Evolutionary conservation across 1,140 invertebrate genomes (phyloP), one percentile per base, ranked within the genome.

Genomic region (Drosophila guanche): DNA sequence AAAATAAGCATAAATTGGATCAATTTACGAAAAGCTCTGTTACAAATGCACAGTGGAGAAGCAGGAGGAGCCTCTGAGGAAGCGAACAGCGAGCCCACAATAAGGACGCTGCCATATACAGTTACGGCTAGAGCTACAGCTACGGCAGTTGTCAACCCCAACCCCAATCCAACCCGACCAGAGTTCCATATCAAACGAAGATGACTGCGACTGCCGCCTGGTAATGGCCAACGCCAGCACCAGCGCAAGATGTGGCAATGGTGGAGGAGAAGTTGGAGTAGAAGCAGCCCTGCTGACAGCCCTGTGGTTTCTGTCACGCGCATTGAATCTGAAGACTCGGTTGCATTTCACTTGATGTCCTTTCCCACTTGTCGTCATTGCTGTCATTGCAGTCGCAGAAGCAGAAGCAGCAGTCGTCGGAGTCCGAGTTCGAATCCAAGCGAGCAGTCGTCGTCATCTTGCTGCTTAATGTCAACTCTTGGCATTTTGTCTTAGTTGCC

Each of bases 1-100:
- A 80, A 86, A 86, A 86, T 86, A 85, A 85, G 81, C 81, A 85
- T 86, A 85, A 85, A 85, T 85, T 85, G 81, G 81, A 86, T 85
- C 81, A 86, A 86, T 85, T 85, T 85, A 85, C 81, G 60, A 86
- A 86, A 77, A 76, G 80, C 72, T 85, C 76, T 45, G 62, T 80
- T 79, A 73, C 80, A 84, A 84, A 76, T 79, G 79, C 79, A 57
- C 60, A 83, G 66, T 45, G 73, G 58, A 63, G 25, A 2, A 12
- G 42, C 54, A 4, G 22, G 5, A 51, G 50, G 52, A 62, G 62
- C 56, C 60, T 55, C n/a, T 47, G 53, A 51, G 53, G 53, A 51
- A 50, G 59, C 54, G 56, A 73, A 41, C 41, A 54, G 33, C 46
- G 48, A 42, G 63, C 62, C 41, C 46, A 48, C 63, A 68, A 56